Evolutionary conservation across 2,113 vertebrate genomes (phyloP).

Genomic region (Catagonus wagneri): DNA sequence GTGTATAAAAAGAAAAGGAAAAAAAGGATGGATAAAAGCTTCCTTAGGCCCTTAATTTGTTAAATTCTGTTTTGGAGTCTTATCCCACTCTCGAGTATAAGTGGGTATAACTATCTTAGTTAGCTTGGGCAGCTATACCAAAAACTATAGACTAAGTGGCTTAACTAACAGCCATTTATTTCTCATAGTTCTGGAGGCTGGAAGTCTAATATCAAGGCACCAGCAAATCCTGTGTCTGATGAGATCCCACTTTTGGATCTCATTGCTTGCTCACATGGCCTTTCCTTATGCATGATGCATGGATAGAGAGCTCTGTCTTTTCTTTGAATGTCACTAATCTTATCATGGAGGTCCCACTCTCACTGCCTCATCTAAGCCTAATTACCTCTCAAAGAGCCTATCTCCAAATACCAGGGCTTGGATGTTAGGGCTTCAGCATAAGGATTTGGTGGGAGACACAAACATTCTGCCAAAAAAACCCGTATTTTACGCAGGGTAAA

Average conservation of each 20-base stretch:
- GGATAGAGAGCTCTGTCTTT: background rate
- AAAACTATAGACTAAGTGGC: background rate
- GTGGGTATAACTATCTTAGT: background rate
- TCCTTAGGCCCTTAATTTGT: background rate
- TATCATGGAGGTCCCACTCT: background rate
- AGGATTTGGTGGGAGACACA: background rate
- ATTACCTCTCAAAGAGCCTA: background rate
- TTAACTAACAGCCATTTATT: background rate
- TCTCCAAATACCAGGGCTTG: background rate
- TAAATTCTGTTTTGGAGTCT: background rate
- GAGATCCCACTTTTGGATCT: background rate
- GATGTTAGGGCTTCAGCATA: background rate
- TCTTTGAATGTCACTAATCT: background rate
- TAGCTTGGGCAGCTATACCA: background rate
- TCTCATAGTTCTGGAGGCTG: background rate
- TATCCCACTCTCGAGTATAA: background rate
- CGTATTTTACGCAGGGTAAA: background rate
- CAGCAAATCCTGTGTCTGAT: background rate
- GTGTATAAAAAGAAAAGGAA: conserved; percentile 7
- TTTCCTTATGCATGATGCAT: background rate
- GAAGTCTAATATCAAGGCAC: background rate
- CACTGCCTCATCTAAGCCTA: background rate
- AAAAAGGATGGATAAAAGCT: background rate
- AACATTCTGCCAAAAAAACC: background rate
- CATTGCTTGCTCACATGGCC: background rate